Conservation (phyloP, 2,113 vertebrate genomes). For the Leucopsar rothschildi region DNA sequence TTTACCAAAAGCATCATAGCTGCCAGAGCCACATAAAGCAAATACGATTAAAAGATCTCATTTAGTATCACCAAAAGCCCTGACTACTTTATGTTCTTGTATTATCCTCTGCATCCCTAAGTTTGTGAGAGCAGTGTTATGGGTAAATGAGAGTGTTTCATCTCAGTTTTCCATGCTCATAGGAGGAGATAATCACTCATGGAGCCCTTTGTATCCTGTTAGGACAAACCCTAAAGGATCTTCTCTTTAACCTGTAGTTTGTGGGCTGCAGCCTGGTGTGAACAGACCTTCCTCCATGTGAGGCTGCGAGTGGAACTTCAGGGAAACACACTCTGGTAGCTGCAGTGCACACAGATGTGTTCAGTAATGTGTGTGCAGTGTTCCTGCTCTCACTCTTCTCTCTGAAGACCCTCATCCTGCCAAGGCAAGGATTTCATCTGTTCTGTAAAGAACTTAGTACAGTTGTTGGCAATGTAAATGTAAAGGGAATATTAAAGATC, state of each 20-base stretch:
- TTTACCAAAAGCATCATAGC: neutral
- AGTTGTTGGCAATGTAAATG: neutral
- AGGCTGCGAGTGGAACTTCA: neutral
- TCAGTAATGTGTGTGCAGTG: neutral
- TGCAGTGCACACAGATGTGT: neutral
- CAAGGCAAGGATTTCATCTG: neutral
- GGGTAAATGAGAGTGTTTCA: neutral
- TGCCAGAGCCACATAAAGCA: neutral
- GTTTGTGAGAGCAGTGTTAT: neutral
- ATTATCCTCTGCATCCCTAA: neutral
- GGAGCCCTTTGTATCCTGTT: neutral
- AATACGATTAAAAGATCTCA: neutral
- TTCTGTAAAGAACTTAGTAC: neutral
- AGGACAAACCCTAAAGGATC: neutral
- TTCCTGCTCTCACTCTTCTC: neutral
- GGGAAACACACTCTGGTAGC: neutral
- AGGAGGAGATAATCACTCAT: neutral
- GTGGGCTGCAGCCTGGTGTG: neutral
- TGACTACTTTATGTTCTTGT: neutral
- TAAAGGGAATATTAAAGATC: neutral
- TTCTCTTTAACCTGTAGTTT: neutral
- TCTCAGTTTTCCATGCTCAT: neutral
- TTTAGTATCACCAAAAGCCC: neutral
- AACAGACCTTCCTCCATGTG: neutral
- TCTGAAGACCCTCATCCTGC: neutral